Evolutionary conservation across 2,113 vertebrate species (phyloP), one percentile per base, ranked within the genome.

Genomic region (Chauna torquata): DNA sequence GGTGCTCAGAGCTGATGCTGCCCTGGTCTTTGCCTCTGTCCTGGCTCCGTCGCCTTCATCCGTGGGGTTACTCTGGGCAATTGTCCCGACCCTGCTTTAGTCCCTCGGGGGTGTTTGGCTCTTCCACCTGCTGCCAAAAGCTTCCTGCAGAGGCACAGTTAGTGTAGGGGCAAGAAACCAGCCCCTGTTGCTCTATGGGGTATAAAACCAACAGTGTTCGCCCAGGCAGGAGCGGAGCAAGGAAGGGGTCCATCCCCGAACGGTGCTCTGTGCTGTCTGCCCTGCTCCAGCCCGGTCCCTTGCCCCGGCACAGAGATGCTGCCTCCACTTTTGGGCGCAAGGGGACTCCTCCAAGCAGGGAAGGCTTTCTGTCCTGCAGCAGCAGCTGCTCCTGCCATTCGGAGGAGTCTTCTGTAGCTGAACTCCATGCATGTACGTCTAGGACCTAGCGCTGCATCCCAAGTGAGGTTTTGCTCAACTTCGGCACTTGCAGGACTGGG

Each of bases 371-470:
- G 0, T 54, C 54, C 68, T 40, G 54, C 38, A 34, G 2, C 17
- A 77, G 55, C 34, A 61, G 27, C 45, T 32, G 74, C 45, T 32
- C 3, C 22, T 77, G 64, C 71, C 4, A 1, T 77, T 77, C 45
- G 4, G 0, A 47, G 68, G 44, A 40, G 18, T 13, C 23, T 66
- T 74, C n/a, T 32, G 38, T 68, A 68, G 34, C 20, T 38, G 3
- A 54, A 28, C 52, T 45, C 82, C 0, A 1, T 9, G 42, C 8
- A 3, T 0, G 2, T 5, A 10, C 1, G 0, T 38, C 5, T 45
- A 32, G 71, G 58, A 36, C 34, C 25, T 4, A 0, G 65, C 0
- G 1, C 34, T 13, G 3, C 3, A 0, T 54, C 58, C 50, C 0
- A 0, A 45, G 57, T 0, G 6, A 82, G 44, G 11, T 40, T 62